Evolutionary conservation across 2,797 vertebrate genomes (phyloP).

Genomic region (Epinephelus malabaricus): DNA sequence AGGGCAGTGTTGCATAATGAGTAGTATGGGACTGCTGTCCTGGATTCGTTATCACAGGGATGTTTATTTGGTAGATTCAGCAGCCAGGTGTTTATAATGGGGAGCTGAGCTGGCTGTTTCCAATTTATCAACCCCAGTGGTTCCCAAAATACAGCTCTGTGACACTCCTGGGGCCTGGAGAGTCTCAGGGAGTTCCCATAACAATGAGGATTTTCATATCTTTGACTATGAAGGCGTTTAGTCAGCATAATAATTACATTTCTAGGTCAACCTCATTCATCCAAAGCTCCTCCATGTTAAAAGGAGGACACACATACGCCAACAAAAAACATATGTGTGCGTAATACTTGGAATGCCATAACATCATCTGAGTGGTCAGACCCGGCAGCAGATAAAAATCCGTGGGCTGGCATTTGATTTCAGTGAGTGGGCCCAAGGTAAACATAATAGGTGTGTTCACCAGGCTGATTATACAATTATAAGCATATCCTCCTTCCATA

Average conservation of each 20-base stretch:
- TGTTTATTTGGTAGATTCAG: slow-evolving; percentile 52
- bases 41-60: slow-evolving; percentile 15
- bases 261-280: slow-evolving; percentile 25
- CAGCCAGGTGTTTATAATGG: slow-evolving; percentile 30
- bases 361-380: no score
- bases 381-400: no score
- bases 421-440: no score
- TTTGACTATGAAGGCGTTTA: background rate
- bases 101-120: slow-evolving; percentile 47
- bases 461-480: no score
- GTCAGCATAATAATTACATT: slow-evolving; percentile 30
- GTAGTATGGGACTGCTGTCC: slow-evolving; percentile 21
- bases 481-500: no score
- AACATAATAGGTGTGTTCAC: no score
- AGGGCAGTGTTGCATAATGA: slow-evolving; percentile 34
- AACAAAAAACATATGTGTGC: no score
- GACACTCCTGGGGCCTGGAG: slow-evolving; percentile 7
- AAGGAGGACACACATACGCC: background rate
- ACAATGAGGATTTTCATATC: slow-evolving; percentile 14
- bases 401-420: no score
- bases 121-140: slow-evolving; percentile 23
- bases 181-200: slow-evolving; percentile 31
- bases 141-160: slow-evolving; percentile 34
- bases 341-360: no score
- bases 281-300: background rate